Conservation (phyloP, 2,797 vertebrate species). For the Buceros bicornis region DNA sequence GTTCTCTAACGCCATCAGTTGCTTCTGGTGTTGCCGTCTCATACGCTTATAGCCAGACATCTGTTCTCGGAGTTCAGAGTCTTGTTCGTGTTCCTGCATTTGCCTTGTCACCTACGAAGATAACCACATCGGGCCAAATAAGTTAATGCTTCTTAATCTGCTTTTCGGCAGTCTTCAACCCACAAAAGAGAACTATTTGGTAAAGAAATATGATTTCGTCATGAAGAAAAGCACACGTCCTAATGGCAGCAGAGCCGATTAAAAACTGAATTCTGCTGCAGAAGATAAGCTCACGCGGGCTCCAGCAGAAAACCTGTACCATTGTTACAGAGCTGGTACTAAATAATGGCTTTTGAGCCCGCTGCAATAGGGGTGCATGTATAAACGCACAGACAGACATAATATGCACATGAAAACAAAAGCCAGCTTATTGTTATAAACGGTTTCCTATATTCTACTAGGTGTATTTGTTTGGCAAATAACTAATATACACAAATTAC, state of each 20-base stretch:
- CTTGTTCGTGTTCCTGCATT: slow-evolving; percentile 98
- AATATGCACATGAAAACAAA: neutral
- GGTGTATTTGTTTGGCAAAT: neutral
- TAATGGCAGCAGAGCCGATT: slow-evolving; percentile 45
- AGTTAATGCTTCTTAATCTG: slow-evolving; percentile 41
- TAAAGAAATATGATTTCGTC: neutral
- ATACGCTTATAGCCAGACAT: slow-evolving; percentile 99
- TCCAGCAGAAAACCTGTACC: neutral
- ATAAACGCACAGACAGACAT: neutral
- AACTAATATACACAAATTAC: neutral
- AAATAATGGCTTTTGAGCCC: slow-evolving; percentile 5
- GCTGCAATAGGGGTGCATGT: neutral
- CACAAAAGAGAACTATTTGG: neutral
- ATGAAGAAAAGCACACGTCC: slow-evolving; percentile 3
- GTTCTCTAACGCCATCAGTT: slow-evolving; percentile 97
- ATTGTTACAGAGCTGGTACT: neutral
- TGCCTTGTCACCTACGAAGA: slow-evolving; percentile 93
- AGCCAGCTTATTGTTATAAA: neutral
- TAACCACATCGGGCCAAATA: slow-evolving; percentile 1
- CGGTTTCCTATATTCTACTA: neutral
- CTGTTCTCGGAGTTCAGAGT: slow-evolving; percentile 97
- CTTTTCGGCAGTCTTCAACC: slow-evolving; percentile 28
- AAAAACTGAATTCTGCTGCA: slow-evolving; percentile 33
- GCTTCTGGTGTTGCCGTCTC: slow-evolving; percentile 98
- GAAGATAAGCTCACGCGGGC: slow-evolving; percentile 2